These are phyloP conservation scores for Alexandromys fortis DNA, from an alignment of 2,113 vertebrate genomes.

Conservation along the genomic window DNA sequence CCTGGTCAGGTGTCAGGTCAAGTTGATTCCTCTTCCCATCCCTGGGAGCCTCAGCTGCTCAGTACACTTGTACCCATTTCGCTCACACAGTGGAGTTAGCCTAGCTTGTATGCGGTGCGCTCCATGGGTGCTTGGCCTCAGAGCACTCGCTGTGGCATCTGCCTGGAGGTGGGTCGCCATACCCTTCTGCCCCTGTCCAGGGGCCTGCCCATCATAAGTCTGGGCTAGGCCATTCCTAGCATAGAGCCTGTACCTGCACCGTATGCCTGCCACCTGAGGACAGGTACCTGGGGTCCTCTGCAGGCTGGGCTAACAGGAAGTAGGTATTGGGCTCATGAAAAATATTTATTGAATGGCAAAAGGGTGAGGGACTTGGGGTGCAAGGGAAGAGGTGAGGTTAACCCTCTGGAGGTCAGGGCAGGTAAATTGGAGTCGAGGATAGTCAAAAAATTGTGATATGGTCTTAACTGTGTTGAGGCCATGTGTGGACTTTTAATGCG, in stretches of 20 bases:
- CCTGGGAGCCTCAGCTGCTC: not conserved
- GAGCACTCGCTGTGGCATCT: not conserved
- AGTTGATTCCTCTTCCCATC: too few species aligned
- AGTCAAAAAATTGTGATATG: not conserved
- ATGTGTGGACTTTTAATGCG: not conserved
- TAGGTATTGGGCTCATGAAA: not conserved
- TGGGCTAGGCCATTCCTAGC: not conserved
- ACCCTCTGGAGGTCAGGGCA: not conserved
- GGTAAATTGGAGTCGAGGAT: not conserved
- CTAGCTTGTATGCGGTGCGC: not conserved
- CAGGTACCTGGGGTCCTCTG: not conserved
- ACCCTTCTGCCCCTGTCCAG: not conserved
- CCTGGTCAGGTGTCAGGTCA: not conserved
- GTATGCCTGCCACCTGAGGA: not conserved
- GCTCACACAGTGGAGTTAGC: not conserved
- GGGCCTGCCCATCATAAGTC: not conserved
- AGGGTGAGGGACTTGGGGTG: not conserved
- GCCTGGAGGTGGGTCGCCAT: not conserved
- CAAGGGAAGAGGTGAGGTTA: not conserved
- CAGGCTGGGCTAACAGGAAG: not conserved
- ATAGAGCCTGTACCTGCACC: too few species aligned
- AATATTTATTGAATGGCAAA: not conserved
- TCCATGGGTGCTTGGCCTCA: not conserved
- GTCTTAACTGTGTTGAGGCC: not conserved
- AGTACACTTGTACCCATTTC: fast-evolving